Conservation (phyloP, 1,140 invertebrate genomes). For the Drosophila sechellia region DNA sequence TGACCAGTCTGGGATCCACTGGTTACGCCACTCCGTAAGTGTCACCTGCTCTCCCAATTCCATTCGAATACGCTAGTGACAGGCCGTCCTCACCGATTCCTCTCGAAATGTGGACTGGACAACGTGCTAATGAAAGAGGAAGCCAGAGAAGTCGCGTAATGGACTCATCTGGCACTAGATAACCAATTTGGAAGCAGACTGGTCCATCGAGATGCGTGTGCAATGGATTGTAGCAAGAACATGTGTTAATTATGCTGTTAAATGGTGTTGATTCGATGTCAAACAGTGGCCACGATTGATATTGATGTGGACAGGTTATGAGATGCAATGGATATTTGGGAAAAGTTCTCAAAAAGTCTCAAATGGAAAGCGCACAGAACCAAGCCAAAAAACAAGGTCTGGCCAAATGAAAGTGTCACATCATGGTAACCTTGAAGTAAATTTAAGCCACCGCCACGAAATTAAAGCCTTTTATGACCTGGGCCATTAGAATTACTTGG, state of each 20-base stretch:
- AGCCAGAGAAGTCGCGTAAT: constrained; percentile 29
- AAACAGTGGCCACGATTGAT: constrained; percentile 57
- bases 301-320: constrained; percentile 54
- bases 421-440: constrained; percentile 59
- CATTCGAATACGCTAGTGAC: constrained; percentile 33
- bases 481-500: constrained; percentile 63
- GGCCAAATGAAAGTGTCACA: constrained; percentile 47
- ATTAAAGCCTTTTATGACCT: constrained; percentile 43
- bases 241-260: constrained; percentile 79
- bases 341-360: background rate
- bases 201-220: constrained; percentile 70
- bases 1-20: constrained; percentile 33
- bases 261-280: constrained; percentile 71
- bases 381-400: constrained; percentile 1
- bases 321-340: constrained; percentile 19
- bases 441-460: constrained; percentile 10
- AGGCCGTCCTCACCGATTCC: constrained; percentile 18
- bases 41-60: constrained; percentile 38
- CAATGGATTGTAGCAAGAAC: constrained; percentile 78
- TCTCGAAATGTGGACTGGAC: constrained; percentile 50
- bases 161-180: constrained; percentile 65
- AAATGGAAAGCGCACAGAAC: constrained; percentile 20
- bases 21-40: constrained; percentile 8
- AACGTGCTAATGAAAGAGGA: constrained; percentile 65
- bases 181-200: constrained; percentile 56